Evolutionary conservation across 2,113 vertebrate genomes (phyloP), one percentile per base, ranked within the genome.

Genomic region (Etheostoma spectabile): DNA sequence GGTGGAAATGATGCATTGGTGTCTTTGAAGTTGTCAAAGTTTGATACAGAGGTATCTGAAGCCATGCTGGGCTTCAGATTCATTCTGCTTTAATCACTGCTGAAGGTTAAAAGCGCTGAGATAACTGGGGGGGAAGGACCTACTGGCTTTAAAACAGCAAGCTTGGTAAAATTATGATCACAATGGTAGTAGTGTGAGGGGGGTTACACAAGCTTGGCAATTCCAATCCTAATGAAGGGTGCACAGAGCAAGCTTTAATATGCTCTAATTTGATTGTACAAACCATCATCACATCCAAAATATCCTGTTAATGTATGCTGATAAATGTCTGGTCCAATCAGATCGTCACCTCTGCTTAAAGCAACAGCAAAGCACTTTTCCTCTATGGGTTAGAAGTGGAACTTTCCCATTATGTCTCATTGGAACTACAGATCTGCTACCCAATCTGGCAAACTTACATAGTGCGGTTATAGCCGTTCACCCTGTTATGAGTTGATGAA

Each of bases 201-300:
- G 27, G 67, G 27, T 60, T 48, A 59, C 24, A n/a, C 12, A 3
- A 60, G 48, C 35, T 63, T 86, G 56, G 72, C 77, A 82, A 85
- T 76, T 89, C 45, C 70, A 59, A 30, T 83, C 33, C 33, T 33
- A 15, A 74, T 5, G 53, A 46, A 16, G 13, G 33, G 30, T 15
- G 56, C 72, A 56, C 52, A 61, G 35, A 46, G 71, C 42, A 67
- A 59, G 48, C 53, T 73, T 62, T 24, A 67, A 72, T 56, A 49
- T 10, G 60, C 57, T 74, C 77, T 13, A 67, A 15, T 61, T 49
- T 49, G 52, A 65, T 10, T 24, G 53, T 24, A 33, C 19, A 38
- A 67, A 57, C 52, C 6, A 0, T 45, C 22, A 46, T 6, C 8
- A 8, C 38, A 52, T 33, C 56, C 42, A 52, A 30, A 59, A 77